A percentile compares a stretch with the other conserved stretches of the same genome.
Evolutionary conservation across 2,113 vertebrate genomes (phyloP).

Genomic region (Gavialis gangeticus): DNA sequence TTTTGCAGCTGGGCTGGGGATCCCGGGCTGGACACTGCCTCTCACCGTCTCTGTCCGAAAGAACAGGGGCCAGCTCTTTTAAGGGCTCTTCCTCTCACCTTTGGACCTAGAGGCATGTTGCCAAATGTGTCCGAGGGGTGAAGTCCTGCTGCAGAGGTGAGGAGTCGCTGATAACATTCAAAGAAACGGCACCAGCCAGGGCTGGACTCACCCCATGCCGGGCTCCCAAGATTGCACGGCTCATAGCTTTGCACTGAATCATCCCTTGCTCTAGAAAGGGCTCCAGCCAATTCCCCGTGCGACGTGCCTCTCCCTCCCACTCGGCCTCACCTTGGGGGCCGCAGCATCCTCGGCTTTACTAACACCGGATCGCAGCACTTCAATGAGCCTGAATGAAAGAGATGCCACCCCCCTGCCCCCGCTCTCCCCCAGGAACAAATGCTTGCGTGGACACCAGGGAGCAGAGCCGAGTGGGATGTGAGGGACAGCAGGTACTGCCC

Average conservation of each 20-base stretch:
- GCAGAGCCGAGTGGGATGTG: no score
- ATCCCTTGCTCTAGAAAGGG: neutral
- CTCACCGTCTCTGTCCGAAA: neutral
- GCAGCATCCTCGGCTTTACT: neutral
- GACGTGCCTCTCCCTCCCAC: neutral
- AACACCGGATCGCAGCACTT: neutral
- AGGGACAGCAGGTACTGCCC: neutral
- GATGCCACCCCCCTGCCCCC: no score
- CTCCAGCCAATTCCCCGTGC: neutral
- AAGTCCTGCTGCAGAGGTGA: neutral
- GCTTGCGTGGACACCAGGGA: no score
- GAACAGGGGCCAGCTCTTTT: neutral
- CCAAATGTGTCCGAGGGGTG: neutral
- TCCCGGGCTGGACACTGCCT: neutral
- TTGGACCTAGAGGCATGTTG: neutral
- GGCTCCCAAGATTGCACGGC: neutral
- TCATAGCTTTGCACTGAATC: neutral
- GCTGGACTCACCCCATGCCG: no score
- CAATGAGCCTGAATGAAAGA: neutral
- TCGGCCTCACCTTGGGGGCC: neutral
- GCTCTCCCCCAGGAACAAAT: neutral
- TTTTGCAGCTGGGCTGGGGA: neutral
- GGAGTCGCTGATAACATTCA: neutral
- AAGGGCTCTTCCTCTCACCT: neutral
- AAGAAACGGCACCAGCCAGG: no score